Evolutionary conservation across 2,888 invertebrate genomes (phyloP), one percentile per base, ranked within the genome.

Genomic region (Norana najaformis): DNA sequence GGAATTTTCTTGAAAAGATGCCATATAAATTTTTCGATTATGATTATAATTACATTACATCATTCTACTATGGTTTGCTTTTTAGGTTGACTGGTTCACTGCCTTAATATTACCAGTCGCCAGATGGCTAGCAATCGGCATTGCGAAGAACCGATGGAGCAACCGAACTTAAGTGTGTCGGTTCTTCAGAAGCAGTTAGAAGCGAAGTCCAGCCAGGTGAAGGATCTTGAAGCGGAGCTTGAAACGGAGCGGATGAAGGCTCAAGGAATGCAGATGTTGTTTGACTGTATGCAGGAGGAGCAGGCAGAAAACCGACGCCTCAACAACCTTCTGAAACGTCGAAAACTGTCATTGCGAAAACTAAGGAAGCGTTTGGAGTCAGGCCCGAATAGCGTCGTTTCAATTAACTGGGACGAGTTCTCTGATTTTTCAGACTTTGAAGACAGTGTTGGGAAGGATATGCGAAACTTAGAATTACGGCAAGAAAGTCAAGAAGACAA

Each of bases 391-490:
- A 37, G 6, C 85, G 85, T 36, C 34, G 34, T 85, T 37, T 35
- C 34, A 35, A 85, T 85, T 30, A 85, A 85, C 85, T 85, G 85
- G 85, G 85, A 85, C 85, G 85, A 85, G 37, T 85, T 85, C 20
- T 85, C 85, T 8, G 85, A 85, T 36, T 36, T 36, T 2, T 85
- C 85, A 18, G 85, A 85, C 35, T 5, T 36, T 23, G 85, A 85
- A 8, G 85, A 85, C 69, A n/a, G 69, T 69, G 69, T 5, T 69
- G 69, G 69, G n/a, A 69, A 69, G 69, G 69, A 69, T 11, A 2
- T 8, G 30, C 30, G 69, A n/a, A n/a, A n/a, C 69, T 69, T 13
- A 8, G 69, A 69, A 16, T 69, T 13, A n/a, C 30, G 69, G 11
- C 69, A 69, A n/a, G 69, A 69, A 8, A 69, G n/a, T 8, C 16